Conservation (phyloP, 2,797 vertebrate genomes). For the Spinus olivaceus region DNA sequence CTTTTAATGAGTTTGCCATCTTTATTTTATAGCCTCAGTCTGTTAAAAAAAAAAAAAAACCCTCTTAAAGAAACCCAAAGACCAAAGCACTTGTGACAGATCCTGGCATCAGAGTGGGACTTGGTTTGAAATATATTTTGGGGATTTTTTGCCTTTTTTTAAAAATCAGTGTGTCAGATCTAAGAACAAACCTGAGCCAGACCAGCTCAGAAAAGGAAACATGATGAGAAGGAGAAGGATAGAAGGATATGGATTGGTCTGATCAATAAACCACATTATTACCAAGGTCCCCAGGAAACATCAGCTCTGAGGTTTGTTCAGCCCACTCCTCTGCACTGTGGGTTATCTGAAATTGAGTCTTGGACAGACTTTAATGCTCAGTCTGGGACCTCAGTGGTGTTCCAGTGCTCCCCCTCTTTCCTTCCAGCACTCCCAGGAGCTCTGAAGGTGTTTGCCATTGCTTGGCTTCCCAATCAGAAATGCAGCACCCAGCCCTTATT, state of each 20-base stretch:
- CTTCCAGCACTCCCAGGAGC: neutral
- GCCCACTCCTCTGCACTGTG: neutral
- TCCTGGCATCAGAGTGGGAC: neutral
- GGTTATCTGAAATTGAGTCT: neutral
- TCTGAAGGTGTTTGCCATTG: neutral
- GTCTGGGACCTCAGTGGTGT: neutral
- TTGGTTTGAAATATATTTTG: neutral
- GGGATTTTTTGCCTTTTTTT: accelerated
- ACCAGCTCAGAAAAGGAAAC: neutral
- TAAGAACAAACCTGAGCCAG: neutral
- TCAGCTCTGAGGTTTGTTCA: neutral
- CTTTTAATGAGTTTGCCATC: neutral
- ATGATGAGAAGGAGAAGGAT: neutral
- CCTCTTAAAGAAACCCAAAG: neutral
- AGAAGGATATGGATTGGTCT: neutral
- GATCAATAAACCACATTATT: neutral
- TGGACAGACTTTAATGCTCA: neutral
- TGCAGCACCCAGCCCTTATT: neutral
- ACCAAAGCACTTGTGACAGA: neutral
- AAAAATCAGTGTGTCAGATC: neutral
- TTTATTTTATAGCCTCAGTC: neutral
- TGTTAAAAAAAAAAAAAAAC: neutral
- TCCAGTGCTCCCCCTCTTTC: neutral
- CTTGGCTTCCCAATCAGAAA: neutral
- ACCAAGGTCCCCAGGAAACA: neutral